Evolutionary conservation across 2,113 vertebrate genomes (phyloP).

Genomic region (Erythrolamprus reginae): DNA sequence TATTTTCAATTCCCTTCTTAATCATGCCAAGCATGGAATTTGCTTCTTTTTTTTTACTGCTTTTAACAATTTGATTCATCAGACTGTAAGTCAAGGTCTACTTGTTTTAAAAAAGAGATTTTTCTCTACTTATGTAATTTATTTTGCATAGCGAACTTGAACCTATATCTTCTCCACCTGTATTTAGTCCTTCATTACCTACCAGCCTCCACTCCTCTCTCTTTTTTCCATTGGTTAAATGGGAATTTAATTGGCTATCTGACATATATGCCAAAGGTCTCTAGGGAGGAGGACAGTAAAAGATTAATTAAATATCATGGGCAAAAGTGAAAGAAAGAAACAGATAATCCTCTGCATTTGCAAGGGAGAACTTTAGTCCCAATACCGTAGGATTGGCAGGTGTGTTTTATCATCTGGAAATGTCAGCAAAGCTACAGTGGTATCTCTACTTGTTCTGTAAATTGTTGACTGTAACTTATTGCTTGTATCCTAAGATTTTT

Average conservation of each 20-base stretch:
- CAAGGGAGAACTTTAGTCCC: neutral
- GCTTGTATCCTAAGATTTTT: no score
- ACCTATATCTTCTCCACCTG: neutral
- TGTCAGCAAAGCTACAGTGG: neutral
- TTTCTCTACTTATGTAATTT: neutral
- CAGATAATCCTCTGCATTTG: neutral
- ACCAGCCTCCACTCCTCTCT: neutral
- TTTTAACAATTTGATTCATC: no score
- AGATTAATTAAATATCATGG: no score
- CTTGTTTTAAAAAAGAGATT: neutral
- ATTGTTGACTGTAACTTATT: no score
- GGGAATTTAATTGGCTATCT: neutral
- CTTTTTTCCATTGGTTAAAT: neutral
- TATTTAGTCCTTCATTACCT: neutral
- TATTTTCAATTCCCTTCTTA: no score
- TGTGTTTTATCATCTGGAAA: neutral
- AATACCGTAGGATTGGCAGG: neutral
- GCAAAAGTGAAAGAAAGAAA: no score
- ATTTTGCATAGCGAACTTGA: neutral
- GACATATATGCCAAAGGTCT: neutral
- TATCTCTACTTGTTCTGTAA: no score
- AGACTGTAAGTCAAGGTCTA: neutral
- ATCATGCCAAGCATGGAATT: no score
- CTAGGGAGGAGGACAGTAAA: neutral
- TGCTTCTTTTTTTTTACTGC: no score